Percentiles rank a stretch among this genome's conserved stretches.
phyloP scores from a whole-genome alignment of 2,113 vertebrate species.

The Corythaixoides concolor region DNA sequence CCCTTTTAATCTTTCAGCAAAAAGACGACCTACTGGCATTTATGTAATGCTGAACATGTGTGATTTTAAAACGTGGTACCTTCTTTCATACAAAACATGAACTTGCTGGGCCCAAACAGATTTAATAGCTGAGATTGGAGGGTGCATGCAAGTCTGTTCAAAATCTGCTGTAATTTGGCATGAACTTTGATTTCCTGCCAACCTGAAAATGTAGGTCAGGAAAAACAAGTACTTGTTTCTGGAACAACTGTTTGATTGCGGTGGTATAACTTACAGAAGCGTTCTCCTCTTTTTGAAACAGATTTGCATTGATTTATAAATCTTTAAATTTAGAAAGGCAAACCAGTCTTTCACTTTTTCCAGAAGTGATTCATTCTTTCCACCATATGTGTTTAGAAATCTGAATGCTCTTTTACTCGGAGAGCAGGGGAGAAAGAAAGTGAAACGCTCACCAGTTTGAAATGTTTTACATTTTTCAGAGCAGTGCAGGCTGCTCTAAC shows the following conservation, averaged over 20 bases:
- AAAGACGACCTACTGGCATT: neutral
- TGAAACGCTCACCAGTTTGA: neutral
- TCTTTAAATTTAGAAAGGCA: neutral
- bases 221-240: conserved; percentile 55
- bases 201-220: conserved; percentile 31
- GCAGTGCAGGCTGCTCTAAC: neutral
- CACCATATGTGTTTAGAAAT: neutral
- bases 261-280: neutral
- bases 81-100: neutral
- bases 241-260: neutral
- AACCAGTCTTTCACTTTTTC: neutral
- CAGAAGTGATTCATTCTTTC: conserved; percentile 21
- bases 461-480: conserved; percentile 6
- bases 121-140: neutral
- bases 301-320: neutral
- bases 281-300: neutral
- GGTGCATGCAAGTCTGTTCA: conserved; percentile 29
- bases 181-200: conserved; percentile 55
- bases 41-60: neutral
- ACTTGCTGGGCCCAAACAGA: neutral
- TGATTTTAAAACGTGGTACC: neutral
- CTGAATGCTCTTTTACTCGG: neutral
- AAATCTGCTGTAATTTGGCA: conserved; percentile 32
- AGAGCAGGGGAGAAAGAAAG: neutral
- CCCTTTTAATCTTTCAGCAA: neutral